A percentile compares a stretch with the other conserved stretches of the same genome.
Conservation (phyloP, 2,113 vertebrate species). For the Eulemur rufifrons region DNA sequence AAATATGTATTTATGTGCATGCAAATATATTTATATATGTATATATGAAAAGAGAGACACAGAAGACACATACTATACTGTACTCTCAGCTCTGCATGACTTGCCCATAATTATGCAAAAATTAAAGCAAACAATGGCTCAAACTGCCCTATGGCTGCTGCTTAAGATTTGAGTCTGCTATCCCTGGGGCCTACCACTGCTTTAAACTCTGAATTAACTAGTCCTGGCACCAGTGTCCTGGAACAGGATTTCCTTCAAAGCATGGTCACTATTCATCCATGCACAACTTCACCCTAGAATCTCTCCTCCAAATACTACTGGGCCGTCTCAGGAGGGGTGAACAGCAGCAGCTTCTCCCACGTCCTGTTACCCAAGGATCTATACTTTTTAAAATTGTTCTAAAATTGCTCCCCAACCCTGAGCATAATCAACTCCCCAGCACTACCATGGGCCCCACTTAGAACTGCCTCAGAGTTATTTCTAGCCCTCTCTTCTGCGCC, state of each 20-base stretch:
- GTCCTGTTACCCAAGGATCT: not conserved
- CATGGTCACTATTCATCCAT: not conserved
- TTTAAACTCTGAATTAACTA: slow-evolving; percentile 14
- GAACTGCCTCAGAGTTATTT: not conserved
- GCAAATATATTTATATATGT: fast-evolving
- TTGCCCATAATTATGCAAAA: not conserved
- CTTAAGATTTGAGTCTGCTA: not conserved
- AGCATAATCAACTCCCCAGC: not conserved
- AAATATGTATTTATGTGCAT: not conserved
- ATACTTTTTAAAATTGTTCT: not conserved
- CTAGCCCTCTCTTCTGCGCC: not conserved
- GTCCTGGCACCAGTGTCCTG: not conserved
- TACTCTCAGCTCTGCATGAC: not conserved
- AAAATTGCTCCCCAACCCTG: not conserved
- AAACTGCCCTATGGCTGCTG: not conserved
- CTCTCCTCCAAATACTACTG: fast-evolving
- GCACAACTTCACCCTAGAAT: not conserved
- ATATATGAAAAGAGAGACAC: not conserved
- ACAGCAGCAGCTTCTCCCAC: not conserved
- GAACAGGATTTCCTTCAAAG: not conserved
- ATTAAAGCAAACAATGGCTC: not conserved
- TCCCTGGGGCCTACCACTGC: not conserved
- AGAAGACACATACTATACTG: not conserved
- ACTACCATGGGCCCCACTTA: not conserved
- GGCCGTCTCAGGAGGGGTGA: not conserved